These are phyloP conservation scores for Pygoscelis adeliae DNA, from an alignment of 2,113 vertebrate genomes.

Conservation along the genomic window DNA sequence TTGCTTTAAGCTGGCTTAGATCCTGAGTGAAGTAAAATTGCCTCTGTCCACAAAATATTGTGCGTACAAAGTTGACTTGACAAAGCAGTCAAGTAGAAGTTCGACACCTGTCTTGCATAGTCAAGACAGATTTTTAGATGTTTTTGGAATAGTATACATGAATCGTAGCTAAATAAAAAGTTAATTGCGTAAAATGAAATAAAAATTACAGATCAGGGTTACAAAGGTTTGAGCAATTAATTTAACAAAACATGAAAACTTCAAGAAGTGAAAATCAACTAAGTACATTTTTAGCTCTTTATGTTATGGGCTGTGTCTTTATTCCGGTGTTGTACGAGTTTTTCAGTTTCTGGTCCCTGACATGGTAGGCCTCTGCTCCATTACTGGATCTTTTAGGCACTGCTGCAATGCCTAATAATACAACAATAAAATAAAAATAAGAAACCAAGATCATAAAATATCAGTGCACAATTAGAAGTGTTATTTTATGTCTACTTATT, in stretches of 20 bases:
- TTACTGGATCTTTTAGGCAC: neutral
- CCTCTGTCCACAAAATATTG: neutral
- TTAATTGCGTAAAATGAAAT: neutral
- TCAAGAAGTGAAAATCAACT: neutral
- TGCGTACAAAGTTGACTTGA: neutral
- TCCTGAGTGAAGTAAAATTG: neutral
- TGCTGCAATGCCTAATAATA: neutral
- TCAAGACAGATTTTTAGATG: neutral
- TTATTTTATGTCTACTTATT: neutral
- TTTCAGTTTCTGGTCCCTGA: neutral
- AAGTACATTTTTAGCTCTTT: neutral
- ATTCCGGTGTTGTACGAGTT: neutral
- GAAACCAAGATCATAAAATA: neutral
- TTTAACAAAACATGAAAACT: neutral
- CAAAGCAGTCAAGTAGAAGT: neutral
- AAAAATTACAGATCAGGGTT: neutral
- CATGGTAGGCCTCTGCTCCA: neutral
- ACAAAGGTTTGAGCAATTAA: neutral
- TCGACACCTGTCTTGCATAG: neutral
- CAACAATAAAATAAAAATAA: neutral
- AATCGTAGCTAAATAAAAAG: neutral
- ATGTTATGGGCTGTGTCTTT: neutral
- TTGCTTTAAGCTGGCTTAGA: neutral
- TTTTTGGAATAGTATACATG: neutral
- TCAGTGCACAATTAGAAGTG: neutral